Percentiles rank a stretch among this genome's conserved stretches.
These are phyloP conservation scores for Anthopleura xanthogrammica DNA, from an alignment of 92 coral and sea anemone genomes.

Conservation along the genomic window DNA sequence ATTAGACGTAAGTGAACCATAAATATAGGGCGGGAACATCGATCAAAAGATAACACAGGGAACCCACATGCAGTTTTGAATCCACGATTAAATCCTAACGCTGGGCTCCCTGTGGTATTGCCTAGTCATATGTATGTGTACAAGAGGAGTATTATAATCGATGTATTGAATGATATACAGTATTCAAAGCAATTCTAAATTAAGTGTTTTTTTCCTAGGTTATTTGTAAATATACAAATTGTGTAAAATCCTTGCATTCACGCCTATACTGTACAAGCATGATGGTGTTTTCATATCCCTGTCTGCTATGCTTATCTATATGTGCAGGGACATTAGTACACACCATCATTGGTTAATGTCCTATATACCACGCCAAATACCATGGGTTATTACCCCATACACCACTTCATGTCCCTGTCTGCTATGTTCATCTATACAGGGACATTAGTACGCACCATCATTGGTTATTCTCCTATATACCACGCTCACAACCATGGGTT, in stretches of 20 bases:
- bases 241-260: not conserved
- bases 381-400: no score
- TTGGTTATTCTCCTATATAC: not conserved
- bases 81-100: not conserved
- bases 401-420: not conserved
- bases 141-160: not conserved
- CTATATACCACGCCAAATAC: not conserved
- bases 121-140: not conserved
- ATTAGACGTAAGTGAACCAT: constrained; percentile 3
- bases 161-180: not conserved
- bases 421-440: no score
- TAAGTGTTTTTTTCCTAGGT: not conserved
- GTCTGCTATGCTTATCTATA: not conserved
- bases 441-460: not conserved
- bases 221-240: not conserved
- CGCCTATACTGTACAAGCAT: not conserved
- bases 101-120: not conserved
- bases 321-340: not conserved
- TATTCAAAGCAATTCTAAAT: not conserved
- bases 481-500: not conserved
- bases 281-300: not conserved
- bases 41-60: not conserved
- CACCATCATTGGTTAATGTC: not conserved
- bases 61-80: not conserved
- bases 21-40: not conserved